Conservation (phyloP, 1,140 invertebrate species). For the Drosophila sucinea region DNA sequence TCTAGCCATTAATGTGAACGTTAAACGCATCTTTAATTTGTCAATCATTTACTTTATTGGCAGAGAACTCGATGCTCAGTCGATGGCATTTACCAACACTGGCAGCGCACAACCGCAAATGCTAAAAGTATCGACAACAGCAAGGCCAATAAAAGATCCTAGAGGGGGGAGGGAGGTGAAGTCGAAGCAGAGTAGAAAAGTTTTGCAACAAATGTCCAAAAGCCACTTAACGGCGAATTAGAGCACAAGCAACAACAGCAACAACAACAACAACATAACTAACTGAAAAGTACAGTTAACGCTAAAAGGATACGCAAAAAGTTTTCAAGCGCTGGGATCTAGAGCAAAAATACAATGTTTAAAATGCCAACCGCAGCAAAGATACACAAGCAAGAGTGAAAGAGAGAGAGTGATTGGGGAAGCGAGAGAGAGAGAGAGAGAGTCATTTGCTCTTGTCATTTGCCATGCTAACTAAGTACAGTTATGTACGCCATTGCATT, state of each 20-base stretch:
- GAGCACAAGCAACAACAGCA: constrained; percentile 62
- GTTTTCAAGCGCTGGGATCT: constrained; percentile 54
- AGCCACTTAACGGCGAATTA: constrained; percentile 79
- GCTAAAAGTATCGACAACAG: constrained; percentile 55
- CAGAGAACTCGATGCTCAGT: constrained; percentile 24
- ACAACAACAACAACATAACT: constrained; percentile 42
- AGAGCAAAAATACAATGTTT: constrained; percentile 13
- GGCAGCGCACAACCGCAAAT: constrained; percentile 20
- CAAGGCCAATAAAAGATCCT: constrained; percentile 25
- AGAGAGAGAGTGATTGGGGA: constrained; percentile 17
- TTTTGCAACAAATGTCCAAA: constrained; percentile 78
- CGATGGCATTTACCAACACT: constrained; percentile 48
- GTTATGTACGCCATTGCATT: constrained; percentile 46
- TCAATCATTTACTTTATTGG: constrained; percentile 48
- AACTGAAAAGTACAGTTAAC: constrained; percentile 74
- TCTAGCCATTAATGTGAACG: constrained; percentile 5
- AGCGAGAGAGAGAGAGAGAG: neutral
- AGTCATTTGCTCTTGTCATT: neutral
- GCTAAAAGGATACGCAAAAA: constrained; percentile 71
- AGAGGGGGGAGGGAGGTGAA: neutral
- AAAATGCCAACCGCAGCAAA: constrained; percentile 23
- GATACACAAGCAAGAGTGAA: constrained; percentile 26
- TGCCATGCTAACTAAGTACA: constrained; percentile 34
- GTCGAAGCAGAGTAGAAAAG: constrained; percentile 34
- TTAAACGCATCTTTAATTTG: constrained; percentile 7